Percentiles rank a stretch among this genome's conserved stretches.
phyloP scores from a whole-genome alignment of 2,797 vertebrate genomes.

The Otolemur crassicaudatus region DNA sequence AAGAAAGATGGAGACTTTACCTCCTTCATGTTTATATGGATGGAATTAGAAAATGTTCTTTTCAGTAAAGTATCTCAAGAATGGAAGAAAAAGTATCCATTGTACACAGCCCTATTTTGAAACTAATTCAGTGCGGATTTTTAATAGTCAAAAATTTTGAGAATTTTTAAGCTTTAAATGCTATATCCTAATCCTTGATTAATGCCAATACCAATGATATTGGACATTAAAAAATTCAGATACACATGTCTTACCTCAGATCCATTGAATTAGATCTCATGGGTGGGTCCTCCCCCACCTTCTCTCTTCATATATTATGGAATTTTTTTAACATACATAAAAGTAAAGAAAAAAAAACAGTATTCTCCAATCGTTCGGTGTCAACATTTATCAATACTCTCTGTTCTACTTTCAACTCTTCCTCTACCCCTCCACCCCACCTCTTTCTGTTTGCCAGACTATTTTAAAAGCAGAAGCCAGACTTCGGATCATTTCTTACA shows the following conservation, averaged over 20 bases:
- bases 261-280: not conserved
- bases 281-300: not conserved
- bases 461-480: not conserved
- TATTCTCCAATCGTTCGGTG: not conserved
- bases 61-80: too few species aligned
- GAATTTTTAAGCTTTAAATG: slow-evolving; percentile 48
- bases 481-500: not conserved
- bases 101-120: too few species aligned
- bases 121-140: not conserved
- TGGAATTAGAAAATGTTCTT: too few species aligned
- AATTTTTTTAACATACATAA: slow-evolving; percentile 40
- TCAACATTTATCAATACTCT: slow-evolving; percentile 35
- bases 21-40: too few species aligned
- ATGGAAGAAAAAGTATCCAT: too few species aligned
- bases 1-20: too few species aligned
- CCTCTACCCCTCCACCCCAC: not conserved
- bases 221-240: slow-evolving; percentile 26
- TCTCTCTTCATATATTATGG: not conserved
- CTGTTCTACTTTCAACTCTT: not conserved
- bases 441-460: not conserved
- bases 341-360: slow-evolving; percentile 25
- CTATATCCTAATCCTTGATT: slow-evolving; percentile 3
- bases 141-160: slow-evolving; percentile 32
- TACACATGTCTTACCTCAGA: not conserved
- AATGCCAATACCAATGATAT: not conserved